Base-by-base conservation (phyloP, 2,888 invertebrate species). In the Globia sparganii region DNA sequence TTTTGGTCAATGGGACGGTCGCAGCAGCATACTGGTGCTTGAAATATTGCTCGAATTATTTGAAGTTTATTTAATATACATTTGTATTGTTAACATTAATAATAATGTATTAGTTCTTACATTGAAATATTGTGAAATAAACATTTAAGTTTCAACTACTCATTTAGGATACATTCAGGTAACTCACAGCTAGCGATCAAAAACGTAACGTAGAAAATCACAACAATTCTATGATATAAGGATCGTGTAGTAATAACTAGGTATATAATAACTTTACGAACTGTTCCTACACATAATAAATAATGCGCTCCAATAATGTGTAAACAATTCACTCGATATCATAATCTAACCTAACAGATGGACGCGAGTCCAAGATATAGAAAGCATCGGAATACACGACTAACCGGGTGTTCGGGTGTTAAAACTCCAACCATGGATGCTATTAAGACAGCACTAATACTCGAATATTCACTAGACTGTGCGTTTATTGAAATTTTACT, bases 391-490 rank as follows among this genome's bases (percentile, higher is more conserved):
- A 92, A 86, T 92, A 94, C 92, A 94, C 92, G 91, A 93, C 93
- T 93, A 94, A 91, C 91, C 91, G 76, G 86, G 78, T 86, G 83
- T 87, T 91, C 92, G 90, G 92, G 92, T 93, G 93, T 93, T 91
- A 89, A 90, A 91, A 92, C 92, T 92, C 92, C 94, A 92, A 94
- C 93, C 93, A 94, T 93, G 94, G 93, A 91, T 92, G 92, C 93
- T 94, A 94, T 94, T 93, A 92, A 94, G 94, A 95, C 94, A 92
- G 94, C 95, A 94, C 95, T 96, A 95, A 94, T 93, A 94, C 94
- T 94, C 92, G 93, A 95, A 95, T 96, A 96, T 93, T 93, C 95
- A 94, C 96, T 96, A 96, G 92, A 96, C 95, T 96, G 96, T 96
- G 96, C 96, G 96, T 96, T 95, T 96, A 95, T 95, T 95, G 95